These are phyloP conservation scores for Malurus leucopterus DNA, from an alignment of 2,797 vertebrate genomes.

Conservation along the genomic window DNA sequence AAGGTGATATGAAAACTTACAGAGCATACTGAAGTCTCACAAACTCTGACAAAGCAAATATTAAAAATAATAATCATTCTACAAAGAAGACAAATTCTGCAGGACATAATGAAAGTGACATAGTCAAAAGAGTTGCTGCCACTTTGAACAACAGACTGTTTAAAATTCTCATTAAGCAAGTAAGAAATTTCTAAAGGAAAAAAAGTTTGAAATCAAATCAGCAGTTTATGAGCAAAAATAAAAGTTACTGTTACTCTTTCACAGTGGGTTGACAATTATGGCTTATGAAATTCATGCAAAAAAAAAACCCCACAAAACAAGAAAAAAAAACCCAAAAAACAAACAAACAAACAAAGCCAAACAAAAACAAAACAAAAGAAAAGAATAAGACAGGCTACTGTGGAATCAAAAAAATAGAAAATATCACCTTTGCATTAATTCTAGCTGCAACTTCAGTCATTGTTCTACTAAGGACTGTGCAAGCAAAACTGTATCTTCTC, in stretches of 20 bases:
- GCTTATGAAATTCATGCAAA: neutral
- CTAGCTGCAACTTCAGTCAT: neutral
- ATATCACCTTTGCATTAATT: neutral
- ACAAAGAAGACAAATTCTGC: neutral
- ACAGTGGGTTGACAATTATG: neutral
- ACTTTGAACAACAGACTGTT: neutral
- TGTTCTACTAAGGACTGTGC: neutral
- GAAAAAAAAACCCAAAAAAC: neutral
- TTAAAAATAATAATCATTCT: neutral
- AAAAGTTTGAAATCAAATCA: neutral
- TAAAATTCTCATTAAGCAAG: slow-evolving; percentile 6
- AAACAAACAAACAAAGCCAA: too few relatives aligned
- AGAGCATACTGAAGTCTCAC: neutral
- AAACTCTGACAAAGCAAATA: neutral
- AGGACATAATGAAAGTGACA: neutral
- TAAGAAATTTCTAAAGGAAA: neutral
- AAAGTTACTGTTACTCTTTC: neutral
- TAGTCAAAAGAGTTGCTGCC: neutral
- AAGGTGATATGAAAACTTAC: neutral
- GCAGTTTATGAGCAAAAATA: neutral
- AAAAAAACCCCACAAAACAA: neutral
- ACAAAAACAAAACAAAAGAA: neutral
- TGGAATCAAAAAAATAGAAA: neutral
- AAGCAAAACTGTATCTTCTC: neutral
- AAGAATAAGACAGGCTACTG: neutral